phyloP scores from a whole-genome alignment of 2,113 vertebrate species.

The Neomonachus schauinslandi region DNA sequence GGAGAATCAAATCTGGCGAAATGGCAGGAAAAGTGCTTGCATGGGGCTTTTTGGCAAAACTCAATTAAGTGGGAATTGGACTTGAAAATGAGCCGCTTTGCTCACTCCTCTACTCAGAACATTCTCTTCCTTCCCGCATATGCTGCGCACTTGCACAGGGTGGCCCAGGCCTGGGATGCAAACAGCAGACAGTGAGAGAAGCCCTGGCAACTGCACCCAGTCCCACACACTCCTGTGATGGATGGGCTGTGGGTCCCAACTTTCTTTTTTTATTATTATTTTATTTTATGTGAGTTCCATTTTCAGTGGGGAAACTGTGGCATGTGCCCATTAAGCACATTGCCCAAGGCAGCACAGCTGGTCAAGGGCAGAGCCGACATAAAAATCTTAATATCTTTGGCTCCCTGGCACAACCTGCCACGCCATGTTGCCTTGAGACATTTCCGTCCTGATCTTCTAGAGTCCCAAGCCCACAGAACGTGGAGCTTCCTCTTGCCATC shows the following conservation, averaged over 20 bases:
- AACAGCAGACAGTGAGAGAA: background rate
- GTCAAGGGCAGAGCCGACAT: background rate
- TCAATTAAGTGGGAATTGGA: conserved; percentile 71
- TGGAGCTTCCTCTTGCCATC: background rate
- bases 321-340: fast-evolving
- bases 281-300: background rate
- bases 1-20: conserved; percentile 71
- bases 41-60: conserved; percentile 67
- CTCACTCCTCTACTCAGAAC: background rate
- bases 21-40: conserved; percentile 72
- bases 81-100: conserved; percentile 60
- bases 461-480: background rate
- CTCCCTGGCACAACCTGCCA: background rate
- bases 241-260: background rate
- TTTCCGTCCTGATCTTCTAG: too few relatives aligned
- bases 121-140: background rate
- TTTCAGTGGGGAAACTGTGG: background rate
- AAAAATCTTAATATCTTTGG: background rate
- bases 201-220: fast-evolving
- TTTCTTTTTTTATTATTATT: background rate
- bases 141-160: background rate
- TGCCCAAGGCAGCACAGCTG: background rate
- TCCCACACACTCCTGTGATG: background rate
- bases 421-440: background rate
- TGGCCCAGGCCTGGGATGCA: background rate